phyloP scores from a whole-genome alignment of 2,797 vertebrate genomes.

The Coccyzus lansbergi region DNA sequence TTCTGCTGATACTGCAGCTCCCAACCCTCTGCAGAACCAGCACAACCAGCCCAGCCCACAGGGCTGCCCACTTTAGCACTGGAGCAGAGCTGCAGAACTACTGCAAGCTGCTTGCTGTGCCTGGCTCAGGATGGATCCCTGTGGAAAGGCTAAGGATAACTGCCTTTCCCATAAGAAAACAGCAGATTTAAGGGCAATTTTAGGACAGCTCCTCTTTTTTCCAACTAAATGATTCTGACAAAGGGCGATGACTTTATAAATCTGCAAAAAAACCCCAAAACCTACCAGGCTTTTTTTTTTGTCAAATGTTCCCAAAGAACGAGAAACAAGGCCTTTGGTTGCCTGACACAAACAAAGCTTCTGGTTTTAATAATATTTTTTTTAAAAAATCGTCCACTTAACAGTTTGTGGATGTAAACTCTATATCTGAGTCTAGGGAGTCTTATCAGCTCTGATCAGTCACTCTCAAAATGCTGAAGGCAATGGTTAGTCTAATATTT shows the following conservation, averaged over 20 bases:
- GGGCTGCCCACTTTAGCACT: neutral
- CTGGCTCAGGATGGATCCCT: neutral
- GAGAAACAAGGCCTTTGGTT: neutral
- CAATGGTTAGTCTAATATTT: accelerated
- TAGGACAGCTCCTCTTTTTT: neutral
- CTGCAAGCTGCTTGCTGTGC: neutral
- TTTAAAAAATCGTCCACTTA: too few species aligned
- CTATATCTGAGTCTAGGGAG: too few species aligned
- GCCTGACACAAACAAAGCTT: neutral
- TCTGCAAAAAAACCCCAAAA: neutral
- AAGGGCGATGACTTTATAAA: neutral
- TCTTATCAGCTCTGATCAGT: accelerated
- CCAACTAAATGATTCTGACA: neutral
- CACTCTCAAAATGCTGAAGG: neutral
- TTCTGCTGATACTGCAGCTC: neutral
- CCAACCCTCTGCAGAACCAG: neutral
- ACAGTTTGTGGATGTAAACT: neutral
- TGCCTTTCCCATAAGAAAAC: neutral
- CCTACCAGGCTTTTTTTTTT: neutral
- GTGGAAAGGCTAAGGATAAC: neutral
- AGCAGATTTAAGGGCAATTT: neutral
- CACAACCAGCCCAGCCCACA: neutral
- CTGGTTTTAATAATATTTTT: neutral
- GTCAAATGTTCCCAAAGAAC: neutral
- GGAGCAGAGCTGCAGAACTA: neutral